Evolutionary conservation across 2,888 invertebrate species (phyloP).

Genomic region (Ectemnius cavifrons): DNA sequence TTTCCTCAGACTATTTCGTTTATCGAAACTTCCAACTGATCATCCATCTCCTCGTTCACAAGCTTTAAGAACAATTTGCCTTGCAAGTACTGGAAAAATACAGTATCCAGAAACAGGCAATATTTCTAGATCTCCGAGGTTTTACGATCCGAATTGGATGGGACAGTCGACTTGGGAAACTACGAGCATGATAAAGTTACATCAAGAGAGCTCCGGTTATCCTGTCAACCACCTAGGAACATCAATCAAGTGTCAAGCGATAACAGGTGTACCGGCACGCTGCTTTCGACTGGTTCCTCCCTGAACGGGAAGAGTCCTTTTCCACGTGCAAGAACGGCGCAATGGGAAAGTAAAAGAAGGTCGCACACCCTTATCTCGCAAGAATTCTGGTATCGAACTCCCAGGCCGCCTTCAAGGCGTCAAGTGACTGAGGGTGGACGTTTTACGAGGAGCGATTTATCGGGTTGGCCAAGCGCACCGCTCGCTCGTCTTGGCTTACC

Average conservation of each 20-base stretch:
- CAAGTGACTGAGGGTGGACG: slow-evolving; percentile 43
- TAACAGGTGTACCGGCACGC: not conserved
- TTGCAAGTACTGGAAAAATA: too few relatives aligned
- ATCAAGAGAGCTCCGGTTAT: not conserved
- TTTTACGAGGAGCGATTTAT: slow-evolving; percentile 64
- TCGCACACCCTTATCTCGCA: not conserved
- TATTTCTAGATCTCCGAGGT: too few relatives aligned
- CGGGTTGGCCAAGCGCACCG: slow-evolving; percentile 34
- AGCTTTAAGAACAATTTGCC: too few relatives aligned
- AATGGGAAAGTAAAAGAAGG: slow-evolving; percentile 1
- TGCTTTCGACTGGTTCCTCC: not conserved
- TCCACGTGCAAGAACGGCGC: too few relatives aligned
- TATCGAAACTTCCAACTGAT: too few relatives aligned
- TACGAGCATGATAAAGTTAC: not conserved
- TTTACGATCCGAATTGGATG: too few relatives aligned
- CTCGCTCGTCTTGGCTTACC: slow-evolving; percentile 38
- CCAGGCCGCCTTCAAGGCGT: slow-evolving; percentile 24
- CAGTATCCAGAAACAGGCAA: too few relatives aligned
- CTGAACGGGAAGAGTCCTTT: not conserved
- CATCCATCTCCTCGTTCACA: too few relatives aligned
- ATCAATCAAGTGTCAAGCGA: slow-evolving; percentile 2
- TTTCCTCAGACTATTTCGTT: not conserved
- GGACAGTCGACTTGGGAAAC: not conserved
- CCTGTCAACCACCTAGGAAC: not conserved
- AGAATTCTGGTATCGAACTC: slow-evolving; percentile 25